Conservation (phyloP, 1,140 invertebrate genomes). For the Trichonephila clavata region DNA sequence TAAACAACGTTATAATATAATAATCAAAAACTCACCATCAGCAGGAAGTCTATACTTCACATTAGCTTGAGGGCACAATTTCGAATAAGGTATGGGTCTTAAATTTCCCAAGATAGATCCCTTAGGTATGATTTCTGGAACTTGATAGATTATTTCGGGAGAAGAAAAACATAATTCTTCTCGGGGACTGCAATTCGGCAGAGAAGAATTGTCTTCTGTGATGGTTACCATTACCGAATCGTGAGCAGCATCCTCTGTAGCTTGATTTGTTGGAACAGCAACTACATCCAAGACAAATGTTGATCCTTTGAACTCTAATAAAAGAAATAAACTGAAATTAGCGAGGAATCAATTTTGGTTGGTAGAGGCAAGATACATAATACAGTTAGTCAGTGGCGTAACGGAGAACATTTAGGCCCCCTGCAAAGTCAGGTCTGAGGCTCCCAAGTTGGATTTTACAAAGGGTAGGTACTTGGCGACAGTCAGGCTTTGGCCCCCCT, state of each 20-base stretch:
- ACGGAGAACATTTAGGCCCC: too few species aligned
- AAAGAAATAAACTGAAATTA: background rate
- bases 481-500: too few species aligned
- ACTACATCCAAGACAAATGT: slow-evolving; percentile 61
- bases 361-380: too few species aligned
- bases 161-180: slow-evolving; percentile 48
- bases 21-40: slow-evolving; percentile 17
- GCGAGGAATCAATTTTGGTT: too few species aligned
- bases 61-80: slow-evolving; percentile 24
- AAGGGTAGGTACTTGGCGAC: too few species aligned
- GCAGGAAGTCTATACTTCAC: background rate
- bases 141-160: slow-evolving; percentile 23
- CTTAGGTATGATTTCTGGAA: slow-evolving; percentile 19
- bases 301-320: slow-evolving; percentile 53
- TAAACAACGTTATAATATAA: background rate
- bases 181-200: slow-evolving; percentile 34
- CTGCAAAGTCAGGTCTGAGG: too few species aligned
- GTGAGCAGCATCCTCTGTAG: background rate
- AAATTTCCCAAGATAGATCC: slow-evolving; percentile 24
- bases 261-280: background rate
- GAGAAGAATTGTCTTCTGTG: slow-evolving; percentile 36
- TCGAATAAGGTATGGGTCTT: slow-evolving; percentile 35
- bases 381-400: too few species aligned
- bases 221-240: slow-evolving; percentile 27
- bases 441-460: too few species aligned